phyloP scores from a whole-genome alignment of 2,888 invertebrate species.

The Serrognathus titanus region DNA sequence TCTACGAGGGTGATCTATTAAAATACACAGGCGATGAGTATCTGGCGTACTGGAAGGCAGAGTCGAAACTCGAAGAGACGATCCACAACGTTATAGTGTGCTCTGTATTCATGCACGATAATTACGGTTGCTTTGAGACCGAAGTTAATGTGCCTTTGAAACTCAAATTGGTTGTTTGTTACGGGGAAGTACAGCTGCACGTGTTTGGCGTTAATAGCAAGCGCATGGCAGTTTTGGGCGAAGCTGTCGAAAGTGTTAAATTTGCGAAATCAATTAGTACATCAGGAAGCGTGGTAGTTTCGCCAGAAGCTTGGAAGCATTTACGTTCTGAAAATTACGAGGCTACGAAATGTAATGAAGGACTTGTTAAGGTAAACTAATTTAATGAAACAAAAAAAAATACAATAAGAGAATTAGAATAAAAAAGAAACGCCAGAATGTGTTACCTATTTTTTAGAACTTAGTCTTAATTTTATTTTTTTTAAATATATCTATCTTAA shows the following conservation, averaged over 20 bases:
- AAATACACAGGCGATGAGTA: constrained; percentile 64
- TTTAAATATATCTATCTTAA: too few relatives aligned
- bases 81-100: constrained; percentile 58
- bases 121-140: constrained; percentile 50
- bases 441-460: too few relatives aligned
- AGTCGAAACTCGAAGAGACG: constrained; percentile 37
- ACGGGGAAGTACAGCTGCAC: constrained; percentile 56
- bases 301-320: constrained; percentile 58
- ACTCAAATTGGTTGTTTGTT: constrained; percentile 58
- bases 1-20: constrained; percentile 60
- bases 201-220: constrained; percentile 54
- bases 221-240: constrained; percentile 51
- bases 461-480: too few relatives aligned
- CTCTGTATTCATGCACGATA: constrained; percentile 56
- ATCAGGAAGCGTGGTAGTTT: constrained; percentile 55
- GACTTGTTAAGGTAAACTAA: constrained; percentile 46
- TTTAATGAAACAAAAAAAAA: too few relatives aligned
- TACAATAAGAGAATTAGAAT: too few relatives aligned
- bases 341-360: constrained; percentile 49
- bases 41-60: constrained; percentile 59
- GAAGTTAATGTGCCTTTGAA: constrained; percentile 49
- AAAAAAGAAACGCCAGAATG: too few relatives aligned
- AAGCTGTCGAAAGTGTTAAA: constrained; percentile 48
- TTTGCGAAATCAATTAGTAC: constrained; percentile 52
- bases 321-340: constrained; percentile 53